Evolutionary conservation across 2,113 vertebrate genomes (phyloP).

Genomic region (Phalacrocorax carbo): DNA sequence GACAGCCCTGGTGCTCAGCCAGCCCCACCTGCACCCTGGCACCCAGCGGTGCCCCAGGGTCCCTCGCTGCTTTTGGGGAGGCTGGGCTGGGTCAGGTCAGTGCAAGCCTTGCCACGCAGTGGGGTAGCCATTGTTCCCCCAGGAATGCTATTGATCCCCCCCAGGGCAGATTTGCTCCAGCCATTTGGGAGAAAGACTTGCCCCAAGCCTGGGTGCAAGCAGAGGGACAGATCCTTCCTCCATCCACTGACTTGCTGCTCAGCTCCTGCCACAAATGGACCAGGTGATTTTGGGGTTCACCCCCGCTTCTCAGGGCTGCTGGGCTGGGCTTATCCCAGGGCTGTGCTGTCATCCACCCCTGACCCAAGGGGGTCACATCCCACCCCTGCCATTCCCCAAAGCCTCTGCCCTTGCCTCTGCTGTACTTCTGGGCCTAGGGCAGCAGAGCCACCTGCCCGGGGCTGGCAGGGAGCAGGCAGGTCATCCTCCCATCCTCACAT

Average conservation of each 20-base stretch:
- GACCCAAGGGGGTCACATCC: neutral
- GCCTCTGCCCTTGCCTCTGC: neutral
- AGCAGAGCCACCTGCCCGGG: neutral
- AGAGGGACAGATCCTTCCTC: neutral
- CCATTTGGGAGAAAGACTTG: accelerated
- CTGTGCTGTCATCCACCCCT: accelerated
- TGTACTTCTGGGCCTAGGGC: neutral
- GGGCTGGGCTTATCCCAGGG: neutral
- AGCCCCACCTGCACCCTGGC: neutral
- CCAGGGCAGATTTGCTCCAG: neutral
- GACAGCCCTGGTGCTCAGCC: neutral
- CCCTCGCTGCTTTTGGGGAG: neutral
- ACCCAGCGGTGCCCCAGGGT: accelerated
- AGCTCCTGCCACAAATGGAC: neutral
- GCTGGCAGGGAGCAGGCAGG: neutral
- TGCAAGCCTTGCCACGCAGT: accelerated
- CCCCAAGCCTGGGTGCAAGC: accelerated
- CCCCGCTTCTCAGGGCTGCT: neutral
- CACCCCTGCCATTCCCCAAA: neutral
- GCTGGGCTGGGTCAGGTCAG: neutral
- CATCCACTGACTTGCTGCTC: neutral
- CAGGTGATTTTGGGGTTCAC: neutral
- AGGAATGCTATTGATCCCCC: neutral
- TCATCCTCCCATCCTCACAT: neutral
- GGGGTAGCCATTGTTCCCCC: neutral